Evolutionary conservation across 2,888 invertebrate species (phyloP).

Genomic region (Trissonchulus latispiculum): DNA sequence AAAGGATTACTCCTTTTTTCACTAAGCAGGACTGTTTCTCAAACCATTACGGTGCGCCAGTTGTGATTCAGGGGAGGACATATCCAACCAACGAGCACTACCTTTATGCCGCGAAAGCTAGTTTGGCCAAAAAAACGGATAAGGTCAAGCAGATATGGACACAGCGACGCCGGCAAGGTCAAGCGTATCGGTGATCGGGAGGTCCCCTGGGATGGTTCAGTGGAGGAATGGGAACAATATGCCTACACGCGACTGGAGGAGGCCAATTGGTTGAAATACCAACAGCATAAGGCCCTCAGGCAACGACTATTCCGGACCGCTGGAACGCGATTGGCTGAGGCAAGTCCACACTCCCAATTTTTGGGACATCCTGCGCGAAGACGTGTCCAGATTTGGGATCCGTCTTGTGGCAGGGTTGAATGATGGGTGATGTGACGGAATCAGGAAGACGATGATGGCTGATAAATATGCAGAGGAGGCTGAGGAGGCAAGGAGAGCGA

Average conservation of each 20-base stretch:
- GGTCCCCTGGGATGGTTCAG: background rate
- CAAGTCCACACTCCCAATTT: background rate
- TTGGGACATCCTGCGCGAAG: background rate
- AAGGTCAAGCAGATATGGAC: background rate
- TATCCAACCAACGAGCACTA: conserved; percentile 14
- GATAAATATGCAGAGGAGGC: too few relatives aligned
- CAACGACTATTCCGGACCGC: background rate
- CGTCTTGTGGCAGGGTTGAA: too few relatives aligned
- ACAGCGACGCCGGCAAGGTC: background rate
- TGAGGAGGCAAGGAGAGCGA: too few relatives aligned
- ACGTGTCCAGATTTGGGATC: background rate
- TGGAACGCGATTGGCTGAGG: background rate
- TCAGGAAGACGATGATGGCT: too few relatives aligned
- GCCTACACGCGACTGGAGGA: background rate
- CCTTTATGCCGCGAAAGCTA: conserved; percentile 7
- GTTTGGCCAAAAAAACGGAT: background rate
- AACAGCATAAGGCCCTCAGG: background rate
- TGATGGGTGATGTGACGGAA: too few relatives aligned
- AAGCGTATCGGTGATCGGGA: conserved; percentile 1
- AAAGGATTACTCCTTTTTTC: background rate
- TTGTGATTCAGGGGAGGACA: background rate
- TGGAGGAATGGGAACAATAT: background rate
- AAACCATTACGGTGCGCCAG: background rate
- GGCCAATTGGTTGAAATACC: conserved; percentile 4
- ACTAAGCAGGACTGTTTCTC: background rate